Percentiles rank a stretch among this genome's conserved stretches.
phyloP scores from a whole-genome alignment of 1,140 invertebrate species.

The Lamellibrachia luymesi region DNA sequence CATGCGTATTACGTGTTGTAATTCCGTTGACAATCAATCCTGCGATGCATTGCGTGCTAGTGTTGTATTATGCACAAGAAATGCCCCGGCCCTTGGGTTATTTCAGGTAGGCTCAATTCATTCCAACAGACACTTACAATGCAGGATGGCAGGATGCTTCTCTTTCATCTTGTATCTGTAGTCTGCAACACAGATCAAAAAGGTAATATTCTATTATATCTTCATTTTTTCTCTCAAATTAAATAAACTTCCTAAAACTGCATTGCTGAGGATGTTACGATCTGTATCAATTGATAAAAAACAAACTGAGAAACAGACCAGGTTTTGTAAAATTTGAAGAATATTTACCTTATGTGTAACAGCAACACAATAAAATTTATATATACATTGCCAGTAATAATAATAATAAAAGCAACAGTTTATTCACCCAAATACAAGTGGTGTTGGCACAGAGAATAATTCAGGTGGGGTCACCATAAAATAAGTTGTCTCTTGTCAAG shows the following conservation, averaged over 20 bases:
- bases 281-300: not conserved
- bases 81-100: no score
- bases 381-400: no score
- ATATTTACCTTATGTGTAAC: not conserved
- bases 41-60: no score
- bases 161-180: slow-evolving; percentile 1
- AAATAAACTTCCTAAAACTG: not conserved
- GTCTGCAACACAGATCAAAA: not conserved
- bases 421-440: no score
- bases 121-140: not conserved
- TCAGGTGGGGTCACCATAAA: no score
- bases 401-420: no score
- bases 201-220: not conserved
- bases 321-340: not conserved
- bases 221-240: not conserved
- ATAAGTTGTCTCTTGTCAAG: no score
- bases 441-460: no score
- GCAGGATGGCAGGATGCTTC: not conserved
- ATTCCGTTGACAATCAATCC: no score
- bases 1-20: no score
- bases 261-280: not conserved
- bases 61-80: no score
- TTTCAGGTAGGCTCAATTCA: not conserved
- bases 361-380: no score
- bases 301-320: not conserved